phyloP scores from a whole-genome alignment of 35 echinoderm and acorn worm species.

The Lytechinus pictus region DNA sequence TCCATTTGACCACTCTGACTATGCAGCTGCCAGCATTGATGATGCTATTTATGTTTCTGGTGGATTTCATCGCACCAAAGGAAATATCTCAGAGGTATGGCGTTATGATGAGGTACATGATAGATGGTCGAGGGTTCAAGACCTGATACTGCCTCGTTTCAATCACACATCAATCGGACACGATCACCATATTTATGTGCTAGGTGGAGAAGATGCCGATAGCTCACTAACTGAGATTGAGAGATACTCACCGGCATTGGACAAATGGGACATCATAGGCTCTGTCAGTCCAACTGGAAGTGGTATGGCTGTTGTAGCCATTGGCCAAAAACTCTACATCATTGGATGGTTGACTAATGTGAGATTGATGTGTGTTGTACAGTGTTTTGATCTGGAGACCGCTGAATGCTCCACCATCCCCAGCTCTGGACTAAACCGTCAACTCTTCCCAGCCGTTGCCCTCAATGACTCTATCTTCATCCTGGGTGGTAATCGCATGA shows the following conservation, averaged over 20 bases:
- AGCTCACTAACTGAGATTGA: slow-evolving; percentile 63
- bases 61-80: slow-evolving; percentile 61
- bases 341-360: slow-evolving; percentile 67
- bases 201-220: slow-evolving; percentile 75
- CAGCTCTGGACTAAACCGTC: slow-evolving; percentile 69
- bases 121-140: slow-evolving; percentile 47
- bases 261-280: slow-evolving; percentile 71
- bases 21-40: slow-evolving; percentile 63
- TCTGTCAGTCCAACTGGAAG: slow-evolving; percentile 66
- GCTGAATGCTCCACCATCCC: slow-evolving; percentile 63
- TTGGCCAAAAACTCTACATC: slow-evolving; percentile 69
- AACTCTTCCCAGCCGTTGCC: slow-evolving; percentile 62
- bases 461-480: slow-evolving; percentile 60
- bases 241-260: slow-evolving; percentile 54
- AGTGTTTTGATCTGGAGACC: slow-evolving; percentile 71
- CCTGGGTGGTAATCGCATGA: slow-evolving; percentile 69
- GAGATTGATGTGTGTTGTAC: slow-evolving; percentile 66
- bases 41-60: slow-evolving; percentile 67
- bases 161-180: slow-evolving; percentile 66
- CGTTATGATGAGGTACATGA: slow-evolving; percentile 47
- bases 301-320: slow-evolving; percentile 58
- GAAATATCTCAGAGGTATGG: slow-evolving; percentile 64
- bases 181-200: slow-evolving; percentile 64
- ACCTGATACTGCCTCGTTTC: slow-evolving; percentile 56
- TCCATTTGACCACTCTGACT: slow-evolving; percentile 73